Percentiles rank a stretch among this genome's conserved stretches.
Evolutionary conservation across 2,888 invertebrate genomes (phyloP).

Genomic region (Hedya salicella): DNA sequence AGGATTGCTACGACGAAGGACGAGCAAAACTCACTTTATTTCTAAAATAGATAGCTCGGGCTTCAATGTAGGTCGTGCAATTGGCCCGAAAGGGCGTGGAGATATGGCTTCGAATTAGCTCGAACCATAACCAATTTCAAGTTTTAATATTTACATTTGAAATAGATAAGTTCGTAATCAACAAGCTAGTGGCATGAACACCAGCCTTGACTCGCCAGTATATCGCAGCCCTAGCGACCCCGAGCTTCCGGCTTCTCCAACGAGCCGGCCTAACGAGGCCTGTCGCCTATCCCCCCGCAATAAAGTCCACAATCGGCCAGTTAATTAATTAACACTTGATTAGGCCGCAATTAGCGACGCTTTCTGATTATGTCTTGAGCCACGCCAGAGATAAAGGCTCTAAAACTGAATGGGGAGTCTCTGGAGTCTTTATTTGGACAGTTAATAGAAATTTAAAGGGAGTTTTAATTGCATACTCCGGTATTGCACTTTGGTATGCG

Average conservation of each 20-base stretch:
- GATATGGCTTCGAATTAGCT: too few species aligned
- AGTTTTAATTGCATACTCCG: slow-evolving; percentile 15
- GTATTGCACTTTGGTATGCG: not conserved
- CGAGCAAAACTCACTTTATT: too few species aligned
- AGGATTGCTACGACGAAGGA: too few species aligned
- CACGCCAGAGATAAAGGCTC: slow-evolving; percentile 1
- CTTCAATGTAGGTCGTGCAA: too few species aligned
- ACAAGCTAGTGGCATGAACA: not conserved
- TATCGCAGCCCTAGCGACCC: slow-evolving; percentile 50
- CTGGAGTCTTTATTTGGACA: slow-evolving; percentile 10
- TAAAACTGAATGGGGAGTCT: slow-evolving; percentile 13
- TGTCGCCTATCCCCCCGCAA: slow-evolving; percentile 10
- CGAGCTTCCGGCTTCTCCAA: slow-evolving; percentile 46
- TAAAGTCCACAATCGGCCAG: slow-evolving; percentile 22
- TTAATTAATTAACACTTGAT: slow-evolving; percentile 31
- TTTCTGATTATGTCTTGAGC: slow-evolving; percentile 19
- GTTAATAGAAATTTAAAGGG: slow-evolving; percentile 19
- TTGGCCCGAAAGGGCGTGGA: too few species aligned
- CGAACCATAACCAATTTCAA: too few species aligned
- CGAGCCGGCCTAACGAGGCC: slow-evolving; percentile 34
- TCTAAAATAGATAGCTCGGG: too few species aligned
- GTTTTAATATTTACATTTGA: too few species aligned
- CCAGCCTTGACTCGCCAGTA: slow-evolving; percentile 47
- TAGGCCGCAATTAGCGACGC: slow-evolving; percentile 30
- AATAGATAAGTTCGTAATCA: not conserved